Percentiles rank a stretch among this genome's conserved stretches.
Evolutionary conservation across 35 echinoderm and acorn worm species (phyloP).

Genomic region (Apostichopus parvimensis): DNA sequence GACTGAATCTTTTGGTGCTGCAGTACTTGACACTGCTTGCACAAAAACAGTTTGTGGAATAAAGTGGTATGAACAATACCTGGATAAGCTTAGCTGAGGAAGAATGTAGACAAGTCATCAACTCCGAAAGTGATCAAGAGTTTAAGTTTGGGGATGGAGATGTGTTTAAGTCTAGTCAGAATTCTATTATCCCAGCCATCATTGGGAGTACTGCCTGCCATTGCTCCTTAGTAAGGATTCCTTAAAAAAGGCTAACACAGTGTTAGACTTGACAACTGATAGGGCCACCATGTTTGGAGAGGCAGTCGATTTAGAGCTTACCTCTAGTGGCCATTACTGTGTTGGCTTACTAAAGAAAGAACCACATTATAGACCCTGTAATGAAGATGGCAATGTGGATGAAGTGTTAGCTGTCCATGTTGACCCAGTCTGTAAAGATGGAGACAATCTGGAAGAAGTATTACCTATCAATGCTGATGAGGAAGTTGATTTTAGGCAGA

Average conservation of each 20-base stretch:
- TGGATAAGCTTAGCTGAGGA: neutral
- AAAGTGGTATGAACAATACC: neutral
- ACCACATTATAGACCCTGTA: neutral
- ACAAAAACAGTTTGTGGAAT: neutral
- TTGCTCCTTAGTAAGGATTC: slow-evolving; percentile 51
- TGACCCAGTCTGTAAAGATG: neutral
- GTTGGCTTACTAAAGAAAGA: neutral
- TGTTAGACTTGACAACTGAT: slow-evolving; percentile 34
- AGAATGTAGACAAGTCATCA: neutral
- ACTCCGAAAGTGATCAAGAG: neutral
- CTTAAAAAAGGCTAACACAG: slow-evolving; percentile 25
- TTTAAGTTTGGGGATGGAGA: neutral
- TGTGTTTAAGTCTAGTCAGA: neutral
- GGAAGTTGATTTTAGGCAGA: neutral
- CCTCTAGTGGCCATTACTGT: slow-evolving; percentile 27
- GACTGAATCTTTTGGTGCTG: neutral
- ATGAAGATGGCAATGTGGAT: neutral
- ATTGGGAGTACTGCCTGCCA: neutral
- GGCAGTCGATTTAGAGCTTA: slow-evolving; percentile 6
- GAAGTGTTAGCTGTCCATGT: neutral
- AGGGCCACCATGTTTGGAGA: slow-evolving; percentile 40
- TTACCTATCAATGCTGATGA: neutral
- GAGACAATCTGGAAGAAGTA: neutral
- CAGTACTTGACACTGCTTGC: neutral
- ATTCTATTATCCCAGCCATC: neutral